Percentiles rank a stretch among this genome's conserved stretches.
Conservation (phyloP, 2,888 invertebrate genomes). For the Micoletzkya japonica region DNA sequence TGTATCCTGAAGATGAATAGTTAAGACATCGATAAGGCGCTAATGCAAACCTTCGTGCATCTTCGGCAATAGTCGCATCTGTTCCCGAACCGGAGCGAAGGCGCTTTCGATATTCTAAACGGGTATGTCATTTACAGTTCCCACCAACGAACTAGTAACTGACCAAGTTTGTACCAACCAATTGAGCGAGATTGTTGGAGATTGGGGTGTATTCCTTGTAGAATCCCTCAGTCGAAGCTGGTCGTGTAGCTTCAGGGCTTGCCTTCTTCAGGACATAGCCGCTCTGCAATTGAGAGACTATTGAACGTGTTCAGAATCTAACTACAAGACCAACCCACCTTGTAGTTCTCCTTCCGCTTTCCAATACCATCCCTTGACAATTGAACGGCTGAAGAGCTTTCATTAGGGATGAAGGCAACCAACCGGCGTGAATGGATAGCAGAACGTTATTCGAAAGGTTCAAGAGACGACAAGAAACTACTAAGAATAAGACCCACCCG, state of each 20-base stretch:
- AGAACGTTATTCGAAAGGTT: no score
- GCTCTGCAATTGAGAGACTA: no score
- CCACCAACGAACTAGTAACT: background rate
- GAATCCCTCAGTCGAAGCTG: constrained; percentile 25
- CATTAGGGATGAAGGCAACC: no score
- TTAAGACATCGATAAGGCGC: background rate
- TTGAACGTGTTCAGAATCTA: no score
- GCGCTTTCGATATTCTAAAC: constrained; percentile 22
- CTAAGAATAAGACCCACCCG: constrained; percentile 44
- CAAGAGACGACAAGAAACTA: no score
- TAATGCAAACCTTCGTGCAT: constrained; percentile 39
- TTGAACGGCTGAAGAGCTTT: constrained; percentile 49
- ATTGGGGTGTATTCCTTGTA: constrained; percentile 21
- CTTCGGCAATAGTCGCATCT: constrained; percentile 38
- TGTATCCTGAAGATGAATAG: constrained; percentile 41
- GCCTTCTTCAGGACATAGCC: no score
- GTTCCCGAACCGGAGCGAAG: constrained; percentile 24
- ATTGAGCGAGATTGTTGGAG: background rate
- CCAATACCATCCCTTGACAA: constrained; percentile 53
- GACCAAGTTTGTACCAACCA: background rate
- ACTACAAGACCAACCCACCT: background rate
- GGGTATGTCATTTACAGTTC: background rate
- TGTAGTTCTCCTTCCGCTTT: constrained; percentile 34
- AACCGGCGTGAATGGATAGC: no score
- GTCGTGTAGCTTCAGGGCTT: constrained; percentile 18